Base-by-base conservation (phyloP, 2,888 invertebrate genomes). In the Monochamus alternatus region DNA sequence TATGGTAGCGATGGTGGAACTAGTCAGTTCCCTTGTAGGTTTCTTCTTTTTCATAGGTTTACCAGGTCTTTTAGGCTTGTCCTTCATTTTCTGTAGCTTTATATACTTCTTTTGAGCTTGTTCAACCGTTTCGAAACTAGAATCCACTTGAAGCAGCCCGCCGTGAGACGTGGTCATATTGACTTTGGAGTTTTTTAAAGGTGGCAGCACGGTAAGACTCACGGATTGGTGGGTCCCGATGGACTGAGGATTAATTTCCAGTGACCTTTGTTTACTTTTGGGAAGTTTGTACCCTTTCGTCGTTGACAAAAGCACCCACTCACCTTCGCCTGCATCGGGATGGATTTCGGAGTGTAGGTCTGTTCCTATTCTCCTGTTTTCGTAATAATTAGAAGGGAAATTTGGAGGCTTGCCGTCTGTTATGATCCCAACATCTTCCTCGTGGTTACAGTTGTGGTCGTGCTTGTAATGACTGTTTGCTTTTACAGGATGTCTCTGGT, bases 271-370 rank as follows among this genome's bases (percentile, higher is more conserved):
- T 64, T 85, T 82, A 44, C 81, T 78, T 78, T 85, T 85, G 3
- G 90, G 89, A 72, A 91, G 90, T 76, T 92, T 91, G 84, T 94
- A 95, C 0, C 95, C 95, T 88, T 94, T 94, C 10, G 95, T 95
- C 3, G 95, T 94, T 0, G 95, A 95, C 7, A 95, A 87, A 2
- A 95, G 88, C 2, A 95, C 92, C 95, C 95, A 95, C 81, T 95
- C 93, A 0, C 95, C 95, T 76, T 95, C 93, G 0, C 94, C 93
- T 76, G 90, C 90, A 0, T 91, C 90, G 0, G 94, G 94, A 86
- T 93, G 91, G 3, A 91, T 90, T 3, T 89, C 87, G 0, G 92
- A 91, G 84, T 92, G 91, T 7, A 80, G 58, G 44, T 82, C 82
- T 3, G 84, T 82, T n/a, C 86, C 85, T 4, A 69, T 68, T 51